Evolutionary conservation across 2,888 invertebrate species (phyloP), one percentile per base, ranked within the genome.

Genomic region (Dynastes maya): DNA sequence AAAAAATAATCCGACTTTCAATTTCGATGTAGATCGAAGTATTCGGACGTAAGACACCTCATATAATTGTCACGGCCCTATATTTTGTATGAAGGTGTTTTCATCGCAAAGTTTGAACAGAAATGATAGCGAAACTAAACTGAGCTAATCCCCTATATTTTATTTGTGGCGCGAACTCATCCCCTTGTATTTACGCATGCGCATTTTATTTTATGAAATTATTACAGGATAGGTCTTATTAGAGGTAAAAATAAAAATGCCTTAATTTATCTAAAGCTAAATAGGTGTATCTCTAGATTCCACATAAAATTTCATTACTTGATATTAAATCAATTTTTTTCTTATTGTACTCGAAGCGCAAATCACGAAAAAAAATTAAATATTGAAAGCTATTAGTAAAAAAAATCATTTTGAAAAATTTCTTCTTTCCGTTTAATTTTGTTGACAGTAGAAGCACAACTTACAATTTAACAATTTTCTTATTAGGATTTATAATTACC

Each of bases 101-200:
- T 64, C 71, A 27, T 13, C 65, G 37, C 40, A 51, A 71, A 78
- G 78, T 71, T 78, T 78, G 72, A 72, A 63, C 70, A 51, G 64
- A 78, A 78, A 71, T 78, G 78, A 78, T 51, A 55, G 76, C 76
- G 67, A 68, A 68, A 55, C 76, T 67, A 55, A 65, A 76, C 67
- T n/a, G 68, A 76, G 45, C 65, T 76, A 64, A 76, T 40, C 78
- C 78, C 53, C 64, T 78, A 64, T 63, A 71, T 72, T 72, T 78
- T 78, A 72, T 71, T 72, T 71, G 65, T 78, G 78, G 78, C 78
- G 78, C 78, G 72, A 78, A 78, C 78, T 64, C 76, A 68, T 40
- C 67, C 67, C 51, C 64, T 27, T 37, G n/a, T 58, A 68, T 40
- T 72, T 72, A 51, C 78, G 71, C 78, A 16, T 63, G 78, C 78